Conservation (phyloP, 1,140 invertebrate genomes). For the Magallana gigas region DNA sequence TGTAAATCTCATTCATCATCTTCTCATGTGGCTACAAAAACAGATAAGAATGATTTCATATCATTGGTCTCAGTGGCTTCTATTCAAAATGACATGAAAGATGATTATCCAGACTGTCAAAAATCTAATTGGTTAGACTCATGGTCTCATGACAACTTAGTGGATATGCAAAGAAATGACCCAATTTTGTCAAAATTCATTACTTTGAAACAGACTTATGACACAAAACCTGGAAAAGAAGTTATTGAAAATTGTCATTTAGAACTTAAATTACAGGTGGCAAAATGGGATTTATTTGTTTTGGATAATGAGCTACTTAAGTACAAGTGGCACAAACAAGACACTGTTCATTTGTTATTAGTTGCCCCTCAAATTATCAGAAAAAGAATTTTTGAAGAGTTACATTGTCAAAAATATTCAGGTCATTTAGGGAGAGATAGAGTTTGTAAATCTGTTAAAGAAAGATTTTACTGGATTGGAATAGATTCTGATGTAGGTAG, state of each 20-base stretch:
- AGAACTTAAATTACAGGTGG: not conserved
- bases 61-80: not conserved
- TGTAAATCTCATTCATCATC: not conserved
- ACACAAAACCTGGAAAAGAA: constrained; percentile 42
- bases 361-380: constrained; percentile 54
- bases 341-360: not conserved
- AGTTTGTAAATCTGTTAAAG: constrained; percentile 38
- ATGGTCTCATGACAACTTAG: constrained; percentile 47
- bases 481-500: constrained; percentile 38
- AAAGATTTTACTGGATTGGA: constrained; percentile 56
- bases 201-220: constrained; percentile 33
- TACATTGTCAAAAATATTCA: constrained; percentile 40
- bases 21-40: not conserved
- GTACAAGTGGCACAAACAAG: not conserved
- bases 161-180: constrained; percentile 45
- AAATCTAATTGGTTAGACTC: constrained; percentile 44
- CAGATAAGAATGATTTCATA: not conserved
- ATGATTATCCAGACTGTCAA: not conserved
- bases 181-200: constrained; percentile 31
- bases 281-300: not conserved
- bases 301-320: not conserved
- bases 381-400: constrained; percentile 45
- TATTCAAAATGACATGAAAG: not conserved
- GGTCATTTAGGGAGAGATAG: constrained; percentile 55
- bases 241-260: not conserved